These are phyloP conservation scores for Asarcornis scutulata DNA, from an alignment of 2,113 vertebrate species.

Conservation along the genomic window DNA sequence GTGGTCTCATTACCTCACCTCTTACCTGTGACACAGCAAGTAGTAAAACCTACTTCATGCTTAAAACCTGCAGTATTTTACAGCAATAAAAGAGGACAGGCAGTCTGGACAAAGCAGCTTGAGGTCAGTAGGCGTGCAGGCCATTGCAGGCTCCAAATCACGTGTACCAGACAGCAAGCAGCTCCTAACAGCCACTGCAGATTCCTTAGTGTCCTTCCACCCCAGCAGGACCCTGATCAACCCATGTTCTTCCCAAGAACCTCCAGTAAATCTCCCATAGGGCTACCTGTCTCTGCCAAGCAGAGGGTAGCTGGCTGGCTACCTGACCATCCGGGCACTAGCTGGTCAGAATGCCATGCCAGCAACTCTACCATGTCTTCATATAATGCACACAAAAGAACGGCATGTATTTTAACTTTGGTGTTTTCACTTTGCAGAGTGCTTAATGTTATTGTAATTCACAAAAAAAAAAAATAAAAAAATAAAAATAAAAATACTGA, in stretches of 20 bases:
- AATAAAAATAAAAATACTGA: not conserved
- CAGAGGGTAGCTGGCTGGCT: not conserved
- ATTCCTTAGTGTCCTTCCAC: rapidly evolving
- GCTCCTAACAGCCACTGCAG: not conserved
- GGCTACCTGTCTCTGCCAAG: not conserved
- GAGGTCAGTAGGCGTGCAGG: not conserved
- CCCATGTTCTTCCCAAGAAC: not conserved
- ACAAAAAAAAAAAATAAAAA: not conserved
- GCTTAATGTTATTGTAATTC: not conserved
- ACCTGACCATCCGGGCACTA: too few species aligned
- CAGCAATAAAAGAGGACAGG: not conserved
- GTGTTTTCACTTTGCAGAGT: not conserved
- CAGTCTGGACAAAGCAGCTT: not conserved
- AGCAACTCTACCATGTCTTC: not conserved
- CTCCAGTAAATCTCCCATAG: rapidly evolving
- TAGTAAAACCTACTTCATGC: not conserved
- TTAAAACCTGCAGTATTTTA: not conserved
- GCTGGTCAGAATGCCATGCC: not conserved
- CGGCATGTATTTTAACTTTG: not conserved
- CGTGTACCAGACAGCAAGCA: rapidly evolving
- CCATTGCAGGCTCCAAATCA: not conserved
- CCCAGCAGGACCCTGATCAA: not conserved
- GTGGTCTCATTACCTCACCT: not conserved
- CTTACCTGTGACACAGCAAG: not conserved
- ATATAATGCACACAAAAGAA: not conserved